A percentile compares a stretch with the other conserved stretches of the same genome.
Conservation (phyloP, 2,113 vertebrate species). For the Mormyrus lacerda region DNA sequence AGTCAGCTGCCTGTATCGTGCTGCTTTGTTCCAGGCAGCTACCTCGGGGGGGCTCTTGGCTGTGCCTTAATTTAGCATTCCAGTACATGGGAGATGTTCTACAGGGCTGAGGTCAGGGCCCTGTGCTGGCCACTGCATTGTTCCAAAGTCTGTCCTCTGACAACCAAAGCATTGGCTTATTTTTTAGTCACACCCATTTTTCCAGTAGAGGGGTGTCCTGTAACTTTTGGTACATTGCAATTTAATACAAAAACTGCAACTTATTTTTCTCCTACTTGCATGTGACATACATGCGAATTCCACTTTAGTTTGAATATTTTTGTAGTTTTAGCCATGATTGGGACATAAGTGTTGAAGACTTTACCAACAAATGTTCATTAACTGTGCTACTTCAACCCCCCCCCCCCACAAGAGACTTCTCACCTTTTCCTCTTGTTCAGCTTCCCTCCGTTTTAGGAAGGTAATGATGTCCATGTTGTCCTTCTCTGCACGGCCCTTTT, state of each 20-base stretch:
- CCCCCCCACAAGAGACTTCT: background rate
- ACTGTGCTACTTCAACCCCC: background rate
- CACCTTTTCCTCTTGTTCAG: constrained; percentile 65
- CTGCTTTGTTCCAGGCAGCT: background rate
- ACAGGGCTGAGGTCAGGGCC: constrained; percentile 8
- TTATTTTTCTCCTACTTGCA: background rate
- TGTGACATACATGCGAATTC: background rate
- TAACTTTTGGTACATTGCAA: background rate
- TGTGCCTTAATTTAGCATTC: background rate
- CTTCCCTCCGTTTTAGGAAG: constrained; percentile 54
- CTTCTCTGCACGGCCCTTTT: constrained; percentile 60
- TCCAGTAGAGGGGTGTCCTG: background rate
- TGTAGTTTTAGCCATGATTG: background rate
- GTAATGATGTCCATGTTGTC: constrained; percentile 55
- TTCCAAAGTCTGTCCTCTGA: background rate
- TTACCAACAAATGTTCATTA: background rate
- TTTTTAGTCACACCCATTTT: background rate
- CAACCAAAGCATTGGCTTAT: background rate
- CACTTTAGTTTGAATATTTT: background rate
- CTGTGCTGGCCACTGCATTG: background rate
- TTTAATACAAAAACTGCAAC: background rate
- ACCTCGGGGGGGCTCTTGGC: background rate
- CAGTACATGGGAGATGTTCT: background rate
- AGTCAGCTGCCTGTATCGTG: background rate
- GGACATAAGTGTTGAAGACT: background rate